A percentile compares a stretch with the other conserved stretches of the same genome.
Conservation (phyloP, 2,888 invertebrate genomes). For the Athrips mouffetella region DNA sequence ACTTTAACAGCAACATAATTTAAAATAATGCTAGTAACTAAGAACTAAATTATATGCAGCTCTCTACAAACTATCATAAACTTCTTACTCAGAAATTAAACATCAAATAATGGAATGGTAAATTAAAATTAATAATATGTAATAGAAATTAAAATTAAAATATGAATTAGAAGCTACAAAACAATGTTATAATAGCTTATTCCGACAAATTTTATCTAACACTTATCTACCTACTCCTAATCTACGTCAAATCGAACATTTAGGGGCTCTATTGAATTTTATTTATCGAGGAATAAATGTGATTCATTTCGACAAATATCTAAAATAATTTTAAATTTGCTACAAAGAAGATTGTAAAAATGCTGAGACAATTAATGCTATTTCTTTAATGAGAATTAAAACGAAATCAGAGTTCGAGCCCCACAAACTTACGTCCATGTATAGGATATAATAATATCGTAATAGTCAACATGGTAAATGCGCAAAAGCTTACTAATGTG, state of each 20-base stretch:
- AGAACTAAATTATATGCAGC: conserved; percentile 25
- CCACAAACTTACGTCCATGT: conserved; percentile 39
- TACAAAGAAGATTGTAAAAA: conserved; percentile 32
- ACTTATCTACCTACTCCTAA: conserved; percentile 57
- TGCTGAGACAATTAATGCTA: background rate
- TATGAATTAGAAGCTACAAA: conserved; percentile 24
- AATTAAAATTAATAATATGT: background rate
- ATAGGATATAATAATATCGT: conserved; percentile 53
- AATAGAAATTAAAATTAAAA: conserved; percentile 11
- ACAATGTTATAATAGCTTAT: conserved; percentile 36
- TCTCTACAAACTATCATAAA: conserved; percentile 19
- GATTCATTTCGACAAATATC: conserved; percentile 7
- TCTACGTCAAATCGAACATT: conserved; percentile 63
- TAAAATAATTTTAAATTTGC: conserved; percentile 14
- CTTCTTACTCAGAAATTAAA: conserved; percentile 5
- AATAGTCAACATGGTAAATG: conserved; percentile 77
- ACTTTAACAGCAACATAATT: conserved; percentile 40
- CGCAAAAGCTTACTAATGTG: conserved; percentile 67
- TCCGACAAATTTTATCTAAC: conserved; percentile 54
- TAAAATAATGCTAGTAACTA: conserved; percentile 31
- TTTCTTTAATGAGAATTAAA: too few species aligned
- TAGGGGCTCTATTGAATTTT: conserved; percentile 43
- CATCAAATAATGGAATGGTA: conserved; percentile 6
- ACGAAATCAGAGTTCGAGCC: conserved; percentile 32
- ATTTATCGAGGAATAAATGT: conserved; percentile 28